A percentile compares a stretch with the other conserved stretches of the same genome.
Evolutionary conservation across 1,140 invertebrate species (phyloP).

Genomic region (Pemphigus obesinymphae): DNA sequence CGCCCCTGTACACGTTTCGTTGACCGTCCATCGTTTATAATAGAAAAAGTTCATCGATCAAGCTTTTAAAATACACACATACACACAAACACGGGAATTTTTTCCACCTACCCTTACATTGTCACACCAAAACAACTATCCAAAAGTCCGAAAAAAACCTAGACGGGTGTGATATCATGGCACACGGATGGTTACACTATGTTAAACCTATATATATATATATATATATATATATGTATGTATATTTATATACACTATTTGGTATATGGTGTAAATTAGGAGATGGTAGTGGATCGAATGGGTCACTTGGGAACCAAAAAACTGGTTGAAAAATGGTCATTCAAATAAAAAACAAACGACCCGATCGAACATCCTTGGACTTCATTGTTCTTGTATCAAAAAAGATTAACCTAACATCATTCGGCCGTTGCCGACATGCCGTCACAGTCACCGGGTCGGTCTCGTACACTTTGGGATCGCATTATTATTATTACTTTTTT

Average conservation of each 20-base stretch:
- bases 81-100: background rate
- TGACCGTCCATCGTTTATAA: conserved; percentile 18
- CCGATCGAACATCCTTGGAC: background rate
- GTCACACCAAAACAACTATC: background rate
- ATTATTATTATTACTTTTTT: no score
- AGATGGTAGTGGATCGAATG: background rate
- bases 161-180: background rate
- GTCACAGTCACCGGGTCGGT: no score
- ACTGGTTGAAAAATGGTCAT: background rate
- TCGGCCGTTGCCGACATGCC: no score
- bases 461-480: no score
- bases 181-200: background rate
- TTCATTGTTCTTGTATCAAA: no score
- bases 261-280: no score
- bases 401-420: no score
- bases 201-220: background rate
- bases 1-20: background rate
- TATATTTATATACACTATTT: background rate
- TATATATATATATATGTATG: no score
- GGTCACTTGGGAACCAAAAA: background rate
- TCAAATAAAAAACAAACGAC: background rate
- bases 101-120: no score
- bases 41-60: conserved; percentile 39
- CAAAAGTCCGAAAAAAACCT: no score
- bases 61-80: background rate